These are phyloP conservation scores for Promerops cafer DNA, from an alignment of 2,113 vertebrate genomes.

Conservation along the genomic window DNA sequence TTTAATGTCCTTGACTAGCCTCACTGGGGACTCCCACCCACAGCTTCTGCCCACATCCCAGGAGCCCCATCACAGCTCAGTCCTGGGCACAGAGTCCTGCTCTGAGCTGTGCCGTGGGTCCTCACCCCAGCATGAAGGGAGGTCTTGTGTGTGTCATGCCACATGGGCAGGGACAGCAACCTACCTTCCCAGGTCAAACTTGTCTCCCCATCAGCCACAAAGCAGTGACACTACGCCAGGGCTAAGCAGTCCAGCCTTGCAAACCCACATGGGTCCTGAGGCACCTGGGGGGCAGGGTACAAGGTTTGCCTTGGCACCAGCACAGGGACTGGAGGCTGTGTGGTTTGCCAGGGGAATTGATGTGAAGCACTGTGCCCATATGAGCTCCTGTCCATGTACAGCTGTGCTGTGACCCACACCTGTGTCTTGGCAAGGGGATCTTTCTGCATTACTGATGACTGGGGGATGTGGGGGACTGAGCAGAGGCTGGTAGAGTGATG, in stretches of 20 bases:
- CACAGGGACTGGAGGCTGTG: not conserved
- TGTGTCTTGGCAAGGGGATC: fast-evolving
- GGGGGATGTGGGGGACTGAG: not conserved
- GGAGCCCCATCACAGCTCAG: not conserved
- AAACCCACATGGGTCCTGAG: fast-evolving
- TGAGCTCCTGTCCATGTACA: not conserved
- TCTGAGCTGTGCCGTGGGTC: fast-evolving
- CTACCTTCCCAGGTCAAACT: not conserved
- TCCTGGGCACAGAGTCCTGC: not conserved
- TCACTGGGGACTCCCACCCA: not conserved
- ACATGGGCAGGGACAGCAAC: not conserved
- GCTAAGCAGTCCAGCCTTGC: not conserved
- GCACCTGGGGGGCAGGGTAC: fast-evolving
- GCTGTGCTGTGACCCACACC: not conserved
- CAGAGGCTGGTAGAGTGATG: not conserved
- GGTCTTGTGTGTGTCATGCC: not conserved
- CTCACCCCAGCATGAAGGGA: not conserved
- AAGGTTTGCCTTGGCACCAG: not conserved
- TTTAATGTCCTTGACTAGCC: not conserved
- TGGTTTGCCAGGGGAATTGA: not conserved
- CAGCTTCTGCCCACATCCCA: not conserved
- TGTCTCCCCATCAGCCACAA: not conserved
- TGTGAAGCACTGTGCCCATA: not conserved
- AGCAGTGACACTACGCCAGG: not conserved
- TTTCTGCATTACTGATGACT: fast-evolving